Base-by-base conservation (phyloP, 2,888 invertebrate species). In the Torymus tubicola region DNA sequence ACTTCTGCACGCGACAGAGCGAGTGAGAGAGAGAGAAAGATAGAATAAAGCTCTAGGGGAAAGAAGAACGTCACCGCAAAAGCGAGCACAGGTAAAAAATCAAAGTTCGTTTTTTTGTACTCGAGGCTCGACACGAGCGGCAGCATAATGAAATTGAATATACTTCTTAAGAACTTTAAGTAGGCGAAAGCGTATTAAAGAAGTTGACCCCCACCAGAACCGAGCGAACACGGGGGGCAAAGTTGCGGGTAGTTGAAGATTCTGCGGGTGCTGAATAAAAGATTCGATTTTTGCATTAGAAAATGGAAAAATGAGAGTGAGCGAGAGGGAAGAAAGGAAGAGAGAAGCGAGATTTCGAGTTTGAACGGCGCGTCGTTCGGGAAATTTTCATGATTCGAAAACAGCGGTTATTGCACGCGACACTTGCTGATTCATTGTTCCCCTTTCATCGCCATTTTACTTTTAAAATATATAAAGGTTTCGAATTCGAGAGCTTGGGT, bases 221-320 rank as follows among this genome's bases (percentile, higher is more conserved):
- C 31, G 24, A 2, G 31, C 8, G 31, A 3, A 8, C 31, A 8
- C 24, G 24, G n/a, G n/a, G n/a, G n/a, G n/a, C 42, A n/a, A 63
- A 71, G 70, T 71, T 70, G 12, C 50, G 12, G 42, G 31, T 57
- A 18, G 31, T 64, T 73, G 16, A 16, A 73, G 64, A 73, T 64
- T 64, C 64, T 31, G 31, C 5, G 18, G 13, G 31, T 64, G 21
- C 64, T 73, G 73, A 73, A 73, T 73, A 73, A 73, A 64, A 73
- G 64, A 73, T 73, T 64, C 31, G 64, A 73, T 64, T 73, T 73
- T 55, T 64, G 61, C 64, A 73, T 73, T 73, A 64, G 64, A 64
- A 57, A 73, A 73, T 57, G 73, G 64, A 73, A 73, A 71, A 55
- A 64, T 16, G 8, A 11, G 11, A 0, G 18, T 2, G 24, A n/a